Evolutionary conservation across 2,797 vertebrate genomes (phyloP).

Genomic region (Aphelocoma californica): DNA sequence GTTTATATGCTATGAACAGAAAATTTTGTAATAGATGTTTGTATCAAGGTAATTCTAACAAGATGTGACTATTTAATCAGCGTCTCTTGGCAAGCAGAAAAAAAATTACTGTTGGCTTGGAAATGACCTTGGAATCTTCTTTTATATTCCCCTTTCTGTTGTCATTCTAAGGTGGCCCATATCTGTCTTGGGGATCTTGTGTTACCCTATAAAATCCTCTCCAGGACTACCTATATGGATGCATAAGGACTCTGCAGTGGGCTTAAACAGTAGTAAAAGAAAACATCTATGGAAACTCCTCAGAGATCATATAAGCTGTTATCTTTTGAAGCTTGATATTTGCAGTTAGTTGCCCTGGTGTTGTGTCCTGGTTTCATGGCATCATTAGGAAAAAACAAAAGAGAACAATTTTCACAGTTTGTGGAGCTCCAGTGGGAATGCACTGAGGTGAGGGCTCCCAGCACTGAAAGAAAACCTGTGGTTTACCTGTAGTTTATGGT

Average conservation of each 20-base stretch:
- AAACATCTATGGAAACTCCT: not conserved
- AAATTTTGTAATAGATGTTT: not conserved
- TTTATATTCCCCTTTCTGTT: not conserved
- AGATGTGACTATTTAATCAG: not conserved
- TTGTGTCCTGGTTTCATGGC: not conserved
- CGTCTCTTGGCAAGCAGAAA: not conserved
- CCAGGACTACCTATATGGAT: fast-evolving
- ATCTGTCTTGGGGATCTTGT: not conserved
- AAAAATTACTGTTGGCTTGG: not conserved
- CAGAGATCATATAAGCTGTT: not conserved
- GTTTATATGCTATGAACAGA: not conserved
- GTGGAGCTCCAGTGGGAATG: not conserved
- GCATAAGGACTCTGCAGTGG: not conserved
- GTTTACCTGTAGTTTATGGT: not conserved
- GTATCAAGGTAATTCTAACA: not conserved
- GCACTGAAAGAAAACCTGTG: not conserved
- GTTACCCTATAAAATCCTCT: not conserved
- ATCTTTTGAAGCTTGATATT: not conserved
- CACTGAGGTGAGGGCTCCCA: not conserved
- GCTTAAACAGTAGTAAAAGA: not conserved
- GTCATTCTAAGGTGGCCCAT: not conserved
- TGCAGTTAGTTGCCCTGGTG: not conserved
- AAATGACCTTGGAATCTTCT: not conserved
- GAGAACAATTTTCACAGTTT: not conserved
- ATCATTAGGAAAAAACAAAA: not conserved